Conservation (phyloP, 2,888 invertebrate species). For the Cephus pygmeus region DNA sequence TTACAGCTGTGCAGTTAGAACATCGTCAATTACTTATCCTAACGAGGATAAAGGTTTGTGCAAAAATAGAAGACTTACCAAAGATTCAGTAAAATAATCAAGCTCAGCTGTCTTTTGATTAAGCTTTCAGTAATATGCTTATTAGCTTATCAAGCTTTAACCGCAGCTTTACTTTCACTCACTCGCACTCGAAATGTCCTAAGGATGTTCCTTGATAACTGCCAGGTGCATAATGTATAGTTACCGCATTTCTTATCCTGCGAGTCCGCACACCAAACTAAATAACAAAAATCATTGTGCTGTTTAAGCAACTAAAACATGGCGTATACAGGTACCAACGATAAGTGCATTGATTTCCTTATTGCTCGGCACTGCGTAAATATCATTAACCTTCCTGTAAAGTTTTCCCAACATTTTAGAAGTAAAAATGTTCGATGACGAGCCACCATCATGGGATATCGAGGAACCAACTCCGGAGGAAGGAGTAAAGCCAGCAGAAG, state of each 20-base stretch:
- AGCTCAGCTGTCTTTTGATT: not conserved
- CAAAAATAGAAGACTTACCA: not conserved
- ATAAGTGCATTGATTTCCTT: not conserved
- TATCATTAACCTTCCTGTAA: not conserved
- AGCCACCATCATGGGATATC: constrained; percentile 51
- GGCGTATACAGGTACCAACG: not conserved
- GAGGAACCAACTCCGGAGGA: constrained; percentile 43
- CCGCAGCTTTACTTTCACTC: not conserved
- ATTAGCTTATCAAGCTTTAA: not conserved
- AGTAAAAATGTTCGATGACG: constrained; percentile 42
- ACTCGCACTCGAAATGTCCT: not conserved
- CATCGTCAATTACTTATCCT: constrained; percentile 13
- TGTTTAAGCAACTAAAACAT: not conserved
- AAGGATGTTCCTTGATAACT: not conserved
- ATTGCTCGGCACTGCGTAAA: not conserved
- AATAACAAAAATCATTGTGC: not conserved
- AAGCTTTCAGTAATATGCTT: not conserved
- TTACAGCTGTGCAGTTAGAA: constrained; percentile 18
- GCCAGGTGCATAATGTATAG: not conserved
- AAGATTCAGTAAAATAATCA: not conserved
- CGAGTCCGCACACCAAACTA: not conserved
- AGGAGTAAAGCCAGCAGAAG: constrained; percentile 51
- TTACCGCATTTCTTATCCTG: not conserved
- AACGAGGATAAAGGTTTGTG: constrained; percentile 2
- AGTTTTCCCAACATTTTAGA: not conserved